phyloP scores from a whole-genome alignment of 2,113 vertebrate species.

The Plotosus lineatus region DNA sequence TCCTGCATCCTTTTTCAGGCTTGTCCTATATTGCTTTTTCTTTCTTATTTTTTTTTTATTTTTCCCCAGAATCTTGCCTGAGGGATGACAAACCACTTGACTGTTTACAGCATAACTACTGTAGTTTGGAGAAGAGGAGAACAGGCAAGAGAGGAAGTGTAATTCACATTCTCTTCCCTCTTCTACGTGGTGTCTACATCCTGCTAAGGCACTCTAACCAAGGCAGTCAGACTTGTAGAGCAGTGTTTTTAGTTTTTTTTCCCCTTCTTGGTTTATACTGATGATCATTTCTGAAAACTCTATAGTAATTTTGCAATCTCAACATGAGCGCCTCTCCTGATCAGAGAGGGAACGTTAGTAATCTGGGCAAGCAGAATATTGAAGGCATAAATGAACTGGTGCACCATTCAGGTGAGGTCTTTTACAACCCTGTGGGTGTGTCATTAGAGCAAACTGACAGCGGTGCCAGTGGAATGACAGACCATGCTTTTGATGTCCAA shows the following conservation, averaged over 20 bases:
- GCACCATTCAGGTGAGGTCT: slow-evolving; percentile 80
- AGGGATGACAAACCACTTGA: slow-evolving; percentile 61
- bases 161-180: slow-evolving; percentile 59
- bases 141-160: slow-evolving; percentile 52
- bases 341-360: slow-evolving; percentile 82
- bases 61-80: slow-evolving; percentile 61
- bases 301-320: slow-evolving; percentile 50
- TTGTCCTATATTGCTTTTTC: slow-evolving; percentile 45
- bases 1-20: slow-evolving; percentile 8
- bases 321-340: slow-evolving; percentile 95
- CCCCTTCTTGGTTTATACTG: background rate
- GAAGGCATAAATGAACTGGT: slow-evolving; percentile 80
- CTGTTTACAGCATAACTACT: slow-evolving; percentile 56
- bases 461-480: slow-evolving; percentile 59
- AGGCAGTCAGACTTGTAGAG: slow-evolving; percentile 30
- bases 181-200: slow-evolving; percentile 64
- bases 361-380: slow-evolving; percentile 79
- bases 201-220: slow-evolving; percentile 49
- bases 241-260: slow-evolving; percentile 1
- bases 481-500: slow-evolving; percentile 54
- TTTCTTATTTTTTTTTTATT: too few relatives aligned
- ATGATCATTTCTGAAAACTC: slow-evolving; percentile 37
- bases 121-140: slow-evolving; percentile 60
- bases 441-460: slow-evolving; percentile 73
- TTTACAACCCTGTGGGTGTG: slow-evolving; percentile 78